Evolutionary conservation across 2,113 vertebrate genomes (phyloP).

Genomic region (Limanda limanda): DNA sequence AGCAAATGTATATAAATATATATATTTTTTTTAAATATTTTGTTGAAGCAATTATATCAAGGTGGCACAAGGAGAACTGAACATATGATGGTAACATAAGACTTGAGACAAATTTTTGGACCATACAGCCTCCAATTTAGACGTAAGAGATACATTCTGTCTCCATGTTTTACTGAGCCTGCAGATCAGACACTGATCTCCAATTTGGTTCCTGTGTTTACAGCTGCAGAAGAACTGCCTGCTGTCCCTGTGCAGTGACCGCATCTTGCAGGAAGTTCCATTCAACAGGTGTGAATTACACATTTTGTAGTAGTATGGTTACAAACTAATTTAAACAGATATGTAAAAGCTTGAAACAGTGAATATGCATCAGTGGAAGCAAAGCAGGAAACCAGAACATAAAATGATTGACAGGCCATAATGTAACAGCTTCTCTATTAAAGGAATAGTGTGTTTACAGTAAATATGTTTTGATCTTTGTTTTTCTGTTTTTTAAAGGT

Average conservation of each 20-base stretch:
- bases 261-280: constrained; percentile 97
- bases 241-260: constrained; percentile 97
- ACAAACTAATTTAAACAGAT: background rate
- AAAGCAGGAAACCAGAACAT: background rate
- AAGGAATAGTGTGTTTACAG: background rate
- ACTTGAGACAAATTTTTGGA: too few relatives aligned
- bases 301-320: background rate
- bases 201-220: constrained; percentile 38
- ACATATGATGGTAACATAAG: too few relatives aligned
- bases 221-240: constrained; percentile 99
- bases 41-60: too few relatives aligned
- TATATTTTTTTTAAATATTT: too few relatives aligned
- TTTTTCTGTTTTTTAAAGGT: constrained; percentile 80
- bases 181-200: constrained; percentile 1
- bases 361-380: background rate
- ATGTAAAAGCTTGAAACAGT: background rate
- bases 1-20: too few relatives aligned
- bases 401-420: background rate
- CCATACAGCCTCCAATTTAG: background rate
- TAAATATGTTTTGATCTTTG: background rate
- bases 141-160: background rate
- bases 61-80: too few relatives aligned
- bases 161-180: background rate
- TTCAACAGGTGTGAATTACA: constrained; percentile 90
- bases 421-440: background rate